Base-by-base conservation (phyloP, 1,140 invertebrate species). In the Drosophila pectinifera region DNA sequence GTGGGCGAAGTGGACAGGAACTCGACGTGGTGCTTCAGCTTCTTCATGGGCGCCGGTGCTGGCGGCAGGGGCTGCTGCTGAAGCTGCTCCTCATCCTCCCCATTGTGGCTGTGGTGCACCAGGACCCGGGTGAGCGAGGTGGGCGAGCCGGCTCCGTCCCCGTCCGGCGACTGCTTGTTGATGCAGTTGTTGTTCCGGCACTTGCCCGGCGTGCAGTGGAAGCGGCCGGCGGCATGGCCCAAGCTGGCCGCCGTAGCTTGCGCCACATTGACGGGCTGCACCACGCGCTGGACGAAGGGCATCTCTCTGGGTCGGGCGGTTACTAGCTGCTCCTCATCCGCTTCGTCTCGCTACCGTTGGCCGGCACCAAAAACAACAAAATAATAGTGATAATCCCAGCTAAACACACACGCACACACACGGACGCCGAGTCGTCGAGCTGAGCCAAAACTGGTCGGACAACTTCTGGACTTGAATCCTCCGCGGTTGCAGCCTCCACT, bases 211-310 rank as follows among this genome's bases (percentile, higher is more conserved):
- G 63, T 49, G 38, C 90, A 91, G 22, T 89, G 86, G 51, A 91
- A 91, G n/a, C 81, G 72, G 18, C 64, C 73, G 26, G 62, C 55
- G 43, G 73, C 69, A 61, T 90, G 79, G 93, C 83, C 92, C 93
- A 64, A 94, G 93, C 81, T 93, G 69, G 74, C 80, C 54, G 82
- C 95, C 92, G 92, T 93, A 93, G 73, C 94, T 94, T 95, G 93
- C 73, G 95, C 95, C 83, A 96, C 92, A 93, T 93, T 94, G 79
- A 94, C 94, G 41, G 95, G 95, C 81, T 95, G 94, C 79, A 96
- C 94, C 51, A 94, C 93, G 61, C 95, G 94, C 85, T 95, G 94
- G 79, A 96, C 94, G 93, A 96, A 96, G 86, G 95, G 95, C 95
- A 96, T 96, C 91, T 90, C 61, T 69, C 41, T 58, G 36, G 20